These are phyloP conservation scores for Nematostella vectensis DNA, from an alignment of 92 coral and sea anemone genomes.

Conservation along the genomic window DNA sequence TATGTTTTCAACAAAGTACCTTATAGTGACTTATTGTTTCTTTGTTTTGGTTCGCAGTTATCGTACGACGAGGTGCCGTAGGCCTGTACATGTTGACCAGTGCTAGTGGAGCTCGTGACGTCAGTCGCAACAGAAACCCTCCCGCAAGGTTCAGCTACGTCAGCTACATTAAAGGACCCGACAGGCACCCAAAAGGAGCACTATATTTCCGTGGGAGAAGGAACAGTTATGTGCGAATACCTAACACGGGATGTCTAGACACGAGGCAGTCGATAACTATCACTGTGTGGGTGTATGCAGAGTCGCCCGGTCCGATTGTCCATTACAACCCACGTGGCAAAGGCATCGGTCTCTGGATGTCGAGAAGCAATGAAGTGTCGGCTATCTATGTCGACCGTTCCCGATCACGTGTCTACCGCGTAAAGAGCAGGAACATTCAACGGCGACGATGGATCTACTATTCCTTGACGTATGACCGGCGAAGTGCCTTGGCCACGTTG, in stretches of 20 bases:
- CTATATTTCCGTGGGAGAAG: conserved; percentile 37
- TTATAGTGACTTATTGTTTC: no score
- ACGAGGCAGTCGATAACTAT: conserved; percentile 47
- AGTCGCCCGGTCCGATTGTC: conserved; percentile 60
- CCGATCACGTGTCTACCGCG: conserved; percentile 5
- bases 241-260: conserved; percentile 35
- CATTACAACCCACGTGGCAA: conserved; percentile 28
- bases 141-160: conserved; percentile 39
- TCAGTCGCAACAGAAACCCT: conserved; percentile 28
- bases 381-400: conserved; percentile 40
- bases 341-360: conserved; percentile 52
- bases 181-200: conserved; percentile 27
- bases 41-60: conserved; percentile 29
- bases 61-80: conserved; percentile 29
- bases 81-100: conserved; percentile 40
- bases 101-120: conserved; percentile 25
- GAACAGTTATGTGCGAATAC: conserved; percentile 44
- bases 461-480: conserved; percentile 15
- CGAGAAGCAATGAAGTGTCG: conserved; percentile 22
- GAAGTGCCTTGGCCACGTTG: conserved; percentile 6
- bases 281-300: conserved; percentile 53
- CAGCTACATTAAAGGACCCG: conserved; percentile 26
- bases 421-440: conserved; percentile 1
- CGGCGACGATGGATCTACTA: conserved; percentile 18
- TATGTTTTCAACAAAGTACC: no score